Percentiles rank a stretch among this genome's conserved stretches.
phyloP scores from a whole-genome alignment of 2,113 vertebrate genomes.

The Erythrocercus mccallii region DNA sequence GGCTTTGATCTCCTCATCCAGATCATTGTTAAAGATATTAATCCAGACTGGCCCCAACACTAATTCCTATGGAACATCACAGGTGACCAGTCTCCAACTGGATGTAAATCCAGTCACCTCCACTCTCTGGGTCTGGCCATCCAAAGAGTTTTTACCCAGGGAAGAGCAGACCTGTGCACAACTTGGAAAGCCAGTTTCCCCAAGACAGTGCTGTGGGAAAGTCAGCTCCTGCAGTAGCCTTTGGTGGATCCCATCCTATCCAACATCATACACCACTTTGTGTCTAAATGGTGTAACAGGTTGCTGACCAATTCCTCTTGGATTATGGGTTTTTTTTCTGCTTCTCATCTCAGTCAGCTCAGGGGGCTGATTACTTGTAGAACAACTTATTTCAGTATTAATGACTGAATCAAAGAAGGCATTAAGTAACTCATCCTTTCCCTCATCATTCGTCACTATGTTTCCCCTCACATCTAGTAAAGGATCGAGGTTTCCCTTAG shows the following conservation, averaged over 20 bases:
- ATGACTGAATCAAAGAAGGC: neutral
- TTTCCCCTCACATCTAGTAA: neutral
- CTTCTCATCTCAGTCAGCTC: neutral
- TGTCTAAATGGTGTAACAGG: neutral
- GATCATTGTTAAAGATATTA: neutral
- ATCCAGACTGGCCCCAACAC: neutral
- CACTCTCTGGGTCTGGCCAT: too few relatives aligned
- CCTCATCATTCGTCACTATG: neutral
- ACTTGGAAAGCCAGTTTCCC: neutral
- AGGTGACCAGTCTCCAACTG: accelerated
- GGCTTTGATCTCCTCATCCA: neutral
- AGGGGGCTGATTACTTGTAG: neutral
- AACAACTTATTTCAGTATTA: neutral
- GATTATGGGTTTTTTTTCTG: neutral
- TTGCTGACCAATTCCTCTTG: neutral
- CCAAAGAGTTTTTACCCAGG: neutral
- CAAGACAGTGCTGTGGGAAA: neutral
- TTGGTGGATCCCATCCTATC: neutral
- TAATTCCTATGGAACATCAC: neutral
- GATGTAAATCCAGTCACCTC: neutral
- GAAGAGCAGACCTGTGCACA: accelerated
- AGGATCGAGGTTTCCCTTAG: neutral
- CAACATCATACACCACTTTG: too few relatives aligned
- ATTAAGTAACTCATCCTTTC: neutral
- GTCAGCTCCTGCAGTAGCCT: neutral